Conservation (phyloP, 2,113 vertebrate genomes). For the Nanger granti region DNA sequence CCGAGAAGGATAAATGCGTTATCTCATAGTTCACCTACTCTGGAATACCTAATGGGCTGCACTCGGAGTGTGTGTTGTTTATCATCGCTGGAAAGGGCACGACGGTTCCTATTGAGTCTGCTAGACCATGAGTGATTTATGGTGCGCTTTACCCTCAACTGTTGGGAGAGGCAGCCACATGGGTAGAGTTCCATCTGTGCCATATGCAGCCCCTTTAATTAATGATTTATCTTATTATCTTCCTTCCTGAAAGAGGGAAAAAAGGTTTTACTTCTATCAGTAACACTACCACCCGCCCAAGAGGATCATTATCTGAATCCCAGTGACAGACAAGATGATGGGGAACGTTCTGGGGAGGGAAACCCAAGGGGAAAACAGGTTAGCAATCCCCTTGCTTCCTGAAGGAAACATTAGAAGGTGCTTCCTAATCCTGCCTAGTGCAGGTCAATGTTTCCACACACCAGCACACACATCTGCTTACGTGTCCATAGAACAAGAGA, state of each 20-base stretch:
- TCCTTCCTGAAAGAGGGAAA: slow-evolving; percentile 29
- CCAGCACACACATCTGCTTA: neutral
- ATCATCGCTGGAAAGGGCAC: slow-evolving; percentile 72
- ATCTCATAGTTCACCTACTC: slow-evolving; percentile 76
- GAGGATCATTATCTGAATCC: slow-evolving; percentile 40
- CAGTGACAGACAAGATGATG: slow-evolving; percentile 31
- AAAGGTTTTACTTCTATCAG: neutral
- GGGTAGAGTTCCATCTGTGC: slow-evolving; percentile 63
- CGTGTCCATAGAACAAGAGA: neutral
- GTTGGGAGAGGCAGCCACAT: slow-evolving; percentile 63
- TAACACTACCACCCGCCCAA: neutral
- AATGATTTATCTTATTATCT: slow-evolving; percentile 71
- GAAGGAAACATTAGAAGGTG: slow-evolving; percentile 54
- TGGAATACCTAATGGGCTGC: slow-evolving; percentile 68
- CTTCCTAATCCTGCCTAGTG: slow-evolving; percentile 58
- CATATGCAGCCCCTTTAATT: slow-evolving; percentile 65
- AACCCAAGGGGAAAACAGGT: slow-evolving; percentile 9
- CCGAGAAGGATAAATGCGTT: slow-evolving; percentile 71
- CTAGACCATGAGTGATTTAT: slow-evolving; percentile 72
- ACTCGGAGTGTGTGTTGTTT: slow-evolving; percentile 64
- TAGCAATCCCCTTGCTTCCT: slow-evolving; percentile 50
- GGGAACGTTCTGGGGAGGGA: neutral
- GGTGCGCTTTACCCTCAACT: slow-evolving; percentile 61
- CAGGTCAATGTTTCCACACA: slow-evolving; percentile 19
- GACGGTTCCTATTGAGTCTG: slow-evolving; percentile 50